Evolutionary conservation across 2,888 invertebrate species (phyloP).

Genomic region (Cheilosia vernalis): DNA sequence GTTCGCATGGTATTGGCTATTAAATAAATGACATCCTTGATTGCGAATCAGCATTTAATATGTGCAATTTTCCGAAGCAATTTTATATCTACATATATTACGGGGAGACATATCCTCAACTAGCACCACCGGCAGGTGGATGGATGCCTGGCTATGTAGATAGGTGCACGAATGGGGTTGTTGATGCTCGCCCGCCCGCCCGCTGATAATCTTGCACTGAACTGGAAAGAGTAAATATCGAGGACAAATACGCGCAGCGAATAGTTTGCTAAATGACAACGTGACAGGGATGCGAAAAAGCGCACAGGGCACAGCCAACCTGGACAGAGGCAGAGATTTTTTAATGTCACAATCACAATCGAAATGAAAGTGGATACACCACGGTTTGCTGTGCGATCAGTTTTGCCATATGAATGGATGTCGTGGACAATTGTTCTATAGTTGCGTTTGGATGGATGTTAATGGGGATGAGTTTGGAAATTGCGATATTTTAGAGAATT

Average conservation of each 20-base stretch:
- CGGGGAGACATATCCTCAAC: conserved; percentile 5
- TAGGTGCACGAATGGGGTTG: conserved; percentile 39
- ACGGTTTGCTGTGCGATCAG: conserved; percentile 1
- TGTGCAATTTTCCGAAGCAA: conserved; percentile 71
- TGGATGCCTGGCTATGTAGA: conserved; percentile 40
- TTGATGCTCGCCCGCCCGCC: conserved; percentile 4
- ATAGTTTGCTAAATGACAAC: conserved; percentile 61
- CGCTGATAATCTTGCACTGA: conserved; percentile 47
- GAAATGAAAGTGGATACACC: too few relatives aligned
- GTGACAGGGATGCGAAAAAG: conserved; percentile 38
- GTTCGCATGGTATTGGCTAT: conserved; percentile 69
- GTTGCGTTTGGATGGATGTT: conserved; percentile 17
- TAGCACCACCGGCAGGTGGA: conserved; percentile 25
- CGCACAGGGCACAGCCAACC: neutral
- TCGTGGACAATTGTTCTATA: conserved; percentile 37
- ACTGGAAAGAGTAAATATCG: conserved; percentile 49
- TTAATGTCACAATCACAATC: conserved; percentile 10
- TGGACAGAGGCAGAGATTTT: conserved; percentile 13
- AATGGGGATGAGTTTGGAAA: conserved; percentile 23
- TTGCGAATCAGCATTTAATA: conserved; percentile 73
- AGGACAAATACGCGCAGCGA: conserved; percentile 60
- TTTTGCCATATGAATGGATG: neutral
- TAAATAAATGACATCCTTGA: conserved; percentile 75
- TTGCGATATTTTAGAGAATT: conserved; percentile 24
- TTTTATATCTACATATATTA: conserved; percentile 24